Conservation (phyloP, 1,140 invertebrate genomes). For the Atta colombica region DNA sequence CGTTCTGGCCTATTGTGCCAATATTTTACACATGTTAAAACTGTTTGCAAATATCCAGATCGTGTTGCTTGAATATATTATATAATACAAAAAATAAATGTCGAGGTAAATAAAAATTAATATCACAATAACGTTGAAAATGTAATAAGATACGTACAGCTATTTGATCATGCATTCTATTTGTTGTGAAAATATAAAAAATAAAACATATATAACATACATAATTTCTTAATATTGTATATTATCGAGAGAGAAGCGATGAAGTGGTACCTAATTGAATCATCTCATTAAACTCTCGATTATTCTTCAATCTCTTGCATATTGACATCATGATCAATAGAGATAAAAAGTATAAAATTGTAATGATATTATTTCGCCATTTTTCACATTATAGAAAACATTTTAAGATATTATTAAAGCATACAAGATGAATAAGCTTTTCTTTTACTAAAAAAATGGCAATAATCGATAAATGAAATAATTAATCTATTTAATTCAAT, state of each 20-base stretch:
- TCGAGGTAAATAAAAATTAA: constrained; percentile 12
- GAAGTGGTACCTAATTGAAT: background rate
- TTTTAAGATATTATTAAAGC: constrained; percentile 10
- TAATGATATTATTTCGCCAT: background rate
- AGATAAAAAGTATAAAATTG: background rate
- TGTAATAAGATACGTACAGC: constrained; percentile 5
- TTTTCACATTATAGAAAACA: background rate
- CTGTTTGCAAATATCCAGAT: constrained; percentile 7
- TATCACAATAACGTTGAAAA: constrained; percentile 1
- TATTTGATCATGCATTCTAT: background rate
- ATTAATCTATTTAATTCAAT: constrained; percentile 12
- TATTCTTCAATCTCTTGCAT: constrained; percentile 7
- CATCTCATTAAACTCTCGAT: constrained; percentile 37
- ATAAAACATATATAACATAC: background rate
- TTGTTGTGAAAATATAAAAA: background rate
- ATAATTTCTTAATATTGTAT: constrained; percentile 24
- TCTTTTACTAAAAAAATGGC: background rate
- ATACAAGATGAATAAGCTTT: background rate
- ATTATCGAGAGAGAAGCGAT: constrained; percentile 17
- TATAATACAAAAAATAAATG: background rate
- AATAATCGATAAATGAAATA: background rate
- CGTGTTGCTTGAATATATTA: constrained; percentile 28
- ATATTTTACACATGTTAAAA: constrained; percentile 2
- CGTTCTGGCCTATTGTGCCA: constrained; percentile 19
- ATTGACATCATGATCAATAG: background rate